These are phyloP conservation scores for Gymnarchus niloticus DNA, from an alignment of 2,113 vertebrate genomes.

Conservation along the genomic window DNA sequence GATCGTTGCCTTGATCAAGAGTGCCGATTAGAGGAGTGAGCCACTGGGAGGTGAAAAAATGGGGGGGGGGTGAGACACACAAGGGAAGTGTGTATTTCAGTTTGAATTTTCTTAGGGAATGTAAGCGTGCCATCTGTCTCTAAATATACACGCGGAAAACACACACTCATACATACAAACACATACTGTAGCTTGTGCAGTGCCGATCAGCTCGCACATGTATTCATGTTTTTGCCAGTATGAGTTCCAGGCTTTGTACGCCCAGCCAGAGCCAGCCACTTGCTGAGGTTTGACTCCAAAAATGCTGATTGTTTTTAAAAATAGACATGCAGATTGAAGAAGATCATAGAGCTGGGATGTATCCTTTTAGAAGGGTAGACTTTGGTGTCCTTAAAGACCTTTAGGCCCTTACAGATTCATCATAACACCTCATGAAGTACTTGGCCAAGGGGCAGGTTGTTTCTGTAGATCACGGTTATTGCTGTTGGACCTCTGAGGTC, in stretches of 20 bases:
- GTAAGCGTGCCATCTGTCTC: background rate
- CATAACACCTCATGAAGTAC: background rate
- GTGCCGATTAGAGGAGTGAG: background rate
- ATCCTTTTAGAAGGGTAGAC: background rate
- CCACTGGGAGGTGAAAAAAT: background rate
- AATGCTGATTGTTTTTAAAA: background rate
- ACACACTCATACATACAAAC: background rate
- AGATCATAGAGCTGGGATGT: background rate
- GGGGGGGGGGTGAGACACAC: background rate
- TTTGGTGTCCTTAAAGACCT: background rate
- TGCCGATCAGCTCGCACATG: background rate
- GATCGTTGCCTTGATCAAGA: conserved; percentile 4
- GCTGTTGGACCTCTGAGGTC: background rate
- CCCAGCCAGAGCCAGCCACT: background rate
- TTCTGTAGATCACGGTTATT: background rate
- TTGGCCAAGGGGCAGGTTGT: background rate
- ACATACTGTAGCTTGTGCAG: background rate
- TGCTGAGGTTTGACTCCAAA: background rate
- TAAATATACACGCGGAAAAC: background rate
- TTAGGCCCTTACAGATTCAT: background rate
- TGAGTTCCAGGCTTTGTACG: background rate
- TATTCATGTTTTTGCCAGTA: background rate
- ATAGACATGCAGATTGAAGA: background rate
- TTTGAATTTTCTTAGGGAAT: conserved; percentile 1
- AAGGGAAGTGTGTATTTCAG: background rate